Evolutionary conservation across 2,888 invertebrate species (phyloP), one percentile per base, ranked within the genome.

Genomic region (Chloroclysta siterata): DNA sequence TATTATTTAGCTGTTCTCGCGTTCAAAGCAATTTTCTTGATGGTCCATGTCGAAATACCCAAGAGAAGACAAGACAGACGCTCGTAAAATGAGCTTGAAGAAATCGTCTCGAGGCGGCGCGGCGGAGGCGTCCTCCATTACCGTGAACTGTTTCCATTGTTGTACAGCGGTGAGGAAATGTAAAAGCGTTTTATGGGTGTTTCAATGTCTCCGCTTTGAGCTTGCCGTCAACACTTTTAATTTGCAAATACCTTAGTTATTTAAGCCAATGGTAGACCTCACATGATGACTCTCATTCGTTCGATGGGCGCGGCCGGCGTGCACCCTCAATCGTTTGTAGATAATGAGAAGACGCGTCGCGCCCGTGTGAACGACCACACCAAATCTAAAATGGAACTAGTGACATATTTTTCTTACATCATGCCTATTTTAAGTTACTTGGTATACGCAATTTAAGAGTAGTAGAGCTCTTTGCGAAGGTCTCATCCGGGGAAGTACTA

Each of bases 11-110:
- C 33, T 46, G 17, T 55, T 51, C 6, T 5, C 36, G 14, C 46
- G 13, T 39, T 29, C 8, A 11, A 46, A 15, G 36, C 22, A 11
- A 46, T 52, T 47, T 11, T 39, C 7, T 15, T 53, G 41, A 48
- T 58, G 50, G 28, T 11, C 63, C 63, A 39, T 53, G 33, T 44
- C 50, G 50, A 58, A 58, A 57, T 48, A 63, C 11, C 8, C 11
- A 47, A 41, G 42, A 22, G n/a, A n/a, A 36, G 33, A 39, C 36
- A 3, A 33, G 33, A 33, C 33, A 46, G 42, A 28, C 46, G 51
- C 51, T 62, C 56, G 56, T 62, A 62, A 57, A 61, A 46, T 48
- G n/a, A 47, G 47, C 53, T 47, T 11, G 2, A n/a, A 55, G 47
- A 47, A 39, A 54, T 60, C 22, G 41, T 10, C 17, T 10, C 41